phyloP scores from a whole-genome alignment of 2,797 vertebrate genomes.

The Amniataba percoides region DNA sequence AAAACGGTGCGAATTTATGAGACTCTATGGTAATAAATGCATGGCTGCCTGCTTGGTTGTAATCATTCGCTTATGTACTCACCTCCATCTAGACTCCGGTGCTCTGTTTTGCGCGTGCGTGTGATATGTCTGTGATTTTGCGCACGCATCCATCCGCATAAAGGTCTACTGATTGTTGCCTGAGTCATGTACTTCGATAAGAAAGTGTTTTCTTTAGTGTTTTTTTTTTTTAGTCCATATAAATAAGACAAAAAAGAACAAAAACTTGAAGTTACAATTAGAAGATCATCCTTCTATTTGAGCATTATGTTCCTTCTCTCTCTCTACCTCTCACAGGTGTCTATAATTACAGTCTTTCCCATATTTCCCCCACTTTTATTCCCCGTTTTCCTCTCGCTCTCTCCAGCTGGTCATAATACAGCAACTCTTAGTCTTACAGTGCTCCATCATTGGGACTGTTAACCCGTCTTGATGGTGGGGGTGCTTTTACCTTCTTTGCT shows the following conservation, averaged over 20 bases:
- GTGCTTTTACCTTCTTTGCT: background rate
- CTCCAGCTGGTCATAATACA: constrained; percentile 62
- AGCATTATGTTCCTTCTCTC: constrained; percentile 8
- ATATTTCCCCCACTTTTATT: constrained; percentile 35
- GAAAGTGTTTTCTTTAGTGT: background rate
- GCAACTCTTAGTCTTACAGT: constrained; percentile 64
- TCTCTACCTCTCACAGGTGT: constrained; percentile 42
- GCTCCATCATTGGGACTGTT: constrained; percentile 64
- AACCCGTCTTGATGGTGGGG: constrained; percentile 49
- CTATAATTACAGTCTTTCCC: constrained; percentile 49
- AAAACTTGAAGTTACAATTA: constrained; percentile 20
- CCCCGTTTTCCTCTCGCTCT: constrained; percentile 16
- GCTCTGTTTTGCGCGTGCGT: constrained; percentile 4
- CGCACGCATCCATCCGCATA: background rate
- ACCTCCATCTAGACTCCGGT: constrained; percentile 8
- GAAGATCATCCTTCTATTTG: background rate
- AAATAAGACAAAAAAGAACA: background rate
- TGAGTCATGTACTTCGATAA: background rate
- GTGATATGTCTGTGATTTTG: background rate
- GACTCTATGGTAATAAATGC: constrained; percentile 70
- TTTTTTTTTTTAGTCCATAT: too few relatives aligned
- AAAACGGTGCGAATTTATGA: constrained; percentile 63
- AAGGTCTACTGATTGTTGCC: background rate
- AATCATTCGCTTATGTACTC: constrained; percentile 35
- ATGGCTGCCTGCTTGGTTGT: constrained; percentile 43